A percentile compares a stretch with the other conserved stretches of the same genome.
Evolutionary conservation across 2,797 vertebrate genomes (phyloP).

Genomic region (Intellagama lesueurii): DNA sequence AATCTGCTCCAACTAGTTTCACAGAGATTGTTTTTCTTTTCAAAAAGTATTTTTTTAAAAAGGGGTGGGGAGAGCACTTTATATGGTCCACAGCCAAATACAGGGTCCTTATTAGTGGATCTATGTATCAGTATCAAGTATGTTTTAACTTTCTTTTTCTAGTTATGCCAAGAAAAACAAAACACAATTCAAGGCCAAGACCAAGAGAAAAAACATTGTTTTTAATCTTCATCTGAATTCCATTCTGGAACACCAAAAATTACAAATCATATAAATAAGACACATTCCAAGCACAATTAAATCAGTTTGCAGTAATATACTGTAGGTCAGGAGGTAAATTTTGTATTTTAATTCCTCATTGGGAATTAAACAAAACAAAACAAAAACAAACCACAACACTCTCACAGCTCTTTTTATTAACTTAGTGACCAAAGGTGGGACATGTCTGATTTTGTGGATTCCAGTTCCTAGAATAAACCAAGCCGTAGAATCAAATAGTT

Average conservation of each 20-base stretch:
- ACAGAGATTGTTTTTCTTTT: rapidly evolving
- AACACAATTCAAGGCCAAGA: conserved; percentile 52
- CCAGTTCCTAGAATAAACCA: too few relatives aligned
- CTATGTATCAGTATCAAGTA: conserved; percentile 28
- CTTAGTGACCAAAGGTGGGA: neutral
- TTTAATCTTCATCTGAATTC: conserved; percentile 61
- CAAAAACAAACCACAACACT: neutral
- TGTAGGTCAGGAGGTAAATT: neutral
- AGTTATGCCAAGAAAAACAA: conserved; percentile 59
- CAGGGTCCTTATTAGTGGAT: conserved; percentile 48
- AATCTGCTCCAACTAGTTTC: conserved; percentile 6
- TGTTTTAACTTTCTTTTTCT: conserved; percentile 49
- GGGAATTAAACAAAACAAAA: neutral
- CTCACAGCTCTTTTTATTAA: neutral
- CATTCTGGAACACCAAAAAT: conserved; percentile 47
- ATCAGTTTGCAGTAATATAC: conserved; percentile 38
- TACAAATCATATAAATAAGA: conserved; percentile 46
- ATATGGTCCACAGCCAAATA: conserved; percentile 1
- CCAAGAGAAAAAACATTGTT: conserved; percentile 39
- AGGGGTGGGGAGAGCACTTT: conserved; percentile 17
- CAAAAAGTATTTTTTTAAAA: neutral
- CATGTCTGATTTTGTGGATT: too few relatives aligned
- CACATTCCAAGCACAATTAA: conserved; percentile 44
- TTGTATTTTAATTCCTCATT: neutral
- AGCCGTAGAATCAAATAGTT: too few relatives aligned